Conservation (phyloP, 2,113 vertebrate species). For the Saimiri boliviensis region DNA sequence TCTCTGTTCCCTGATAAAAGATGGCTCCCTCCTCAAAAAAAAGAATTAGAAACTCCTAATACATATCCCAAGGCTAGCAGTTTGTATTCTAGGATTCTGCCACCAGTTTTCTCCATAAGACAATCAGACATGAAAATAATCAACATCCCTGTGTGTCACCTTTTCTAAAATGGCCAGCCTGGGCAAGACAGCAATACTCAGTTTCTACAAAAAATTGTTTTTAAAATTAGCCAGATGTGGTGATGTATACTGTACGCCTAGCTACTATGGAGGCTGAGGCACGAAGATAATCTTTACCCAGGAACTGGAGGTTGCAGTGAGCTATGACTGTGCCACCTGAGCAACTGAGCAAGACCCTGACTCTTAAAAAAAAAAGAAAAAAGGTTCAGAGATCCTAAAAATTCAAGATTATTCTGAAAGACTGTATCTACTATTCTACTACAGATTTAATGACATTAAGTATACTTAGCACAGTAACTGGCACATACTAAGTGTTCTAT, state of each 20-base stretch:
- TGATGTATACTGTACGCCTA: too few species aligned
- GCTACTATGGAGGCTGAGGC: too few species aligned
- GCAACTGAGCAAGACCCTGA: too few species aligned
- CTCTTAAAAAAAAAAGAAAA: too few species aligned
- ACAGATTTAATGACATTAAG: neutral
- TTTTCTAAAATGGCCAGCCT: neutral
- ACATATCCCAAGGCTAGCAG: neutral
- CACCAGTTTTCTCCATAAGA: neutral
- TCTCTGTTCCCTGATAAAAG: neutral
- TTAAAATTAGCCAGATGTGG: too few species aligned
- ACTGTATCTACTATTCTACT: neutral
- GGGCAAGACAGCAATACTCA: neutral
- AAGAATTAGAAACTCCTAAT: neutral
- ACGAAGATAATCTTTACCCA: too few species aligned
- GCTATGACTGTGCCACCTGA: too few species aligned
- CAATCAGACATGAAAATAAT: neutral
- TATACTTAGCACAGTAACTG: neutral
- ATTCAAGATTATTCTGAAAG: slow-evolving; percentile 26
- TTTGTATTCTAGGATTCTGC: neutral
- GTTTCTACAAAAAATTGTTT: neutral
- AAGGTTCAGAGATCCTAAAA: slow-evolving; percentile 4
- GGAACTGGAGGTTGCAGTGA: too few species aligned
- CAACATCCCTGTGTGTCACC: neutral
- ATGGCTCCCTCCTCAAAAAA: neutral
- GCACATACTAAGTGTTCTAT: neutral